Evolutionary conservation across 2,113 vertebrate species (phyloP).

Genomic region (Dipodomys spectabilis): DNA sequence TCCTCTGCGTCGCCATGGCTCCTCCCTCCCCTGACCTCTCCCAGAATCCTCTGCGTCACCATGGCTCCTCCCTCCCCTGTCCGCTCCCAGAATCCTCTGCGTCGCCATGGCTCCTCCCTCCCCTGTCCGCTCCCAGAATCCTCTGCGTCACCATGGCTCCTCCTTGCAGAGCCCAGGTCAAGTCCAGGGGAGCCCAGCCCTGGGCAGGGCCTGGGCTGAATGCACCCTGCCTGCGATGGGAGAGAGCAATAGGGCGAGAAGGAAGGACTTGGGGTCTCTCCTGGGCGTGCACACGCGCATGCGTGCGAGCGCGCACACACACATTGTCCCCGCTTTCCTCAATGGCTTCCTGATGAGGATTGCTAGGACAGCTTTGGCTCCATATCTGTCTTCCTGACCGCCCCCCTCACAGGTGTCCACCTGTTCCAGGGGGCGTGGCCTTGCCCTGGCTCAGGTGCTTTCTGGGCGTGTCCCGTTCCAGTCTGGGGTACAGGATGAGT

Average conservation of each 20-base stretch:
- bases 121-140: too few relatives aligned
- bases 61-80: too few relatives aligned
- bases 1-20: too few relatives aligned
- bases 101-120: too few relatives aligned
- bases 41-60: too few relatives aligned
- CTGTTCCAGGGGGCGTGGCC: background rate
- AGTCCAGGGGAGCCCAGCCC: background rate
- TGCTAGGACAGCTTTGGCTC: background rate
- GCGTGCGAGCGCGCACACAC: too few relatives aligned
- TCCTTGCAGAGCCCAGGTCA: background rate
- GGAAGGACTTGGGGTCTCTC: too few relatives aligned
- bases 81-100: too few relatives aligned
- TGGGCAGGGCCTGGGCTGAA: accelerated
- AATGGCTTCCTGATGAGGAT: background rate
- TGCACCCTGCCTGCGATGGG: background rate
- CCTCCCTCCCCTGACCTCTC: too few relatives aligned
- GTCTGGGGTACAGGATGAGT: background rate
- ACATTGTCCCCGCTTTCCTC: background rate
- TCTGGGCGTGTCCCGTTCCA: background rate
- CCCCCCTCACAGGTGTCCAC: background rate
- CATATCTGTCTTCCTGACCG: background rate
- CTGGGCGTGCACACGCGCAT: too few relatives aligned
- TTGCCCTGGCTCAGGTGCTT: background rate
- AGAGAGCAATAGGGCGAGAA: background rate
- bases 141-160: background rate